Evolutionary conservation across 2,797 vertebrate species (phyloP).

Genomic region (Chaetophractus vellerosus): DNA sequence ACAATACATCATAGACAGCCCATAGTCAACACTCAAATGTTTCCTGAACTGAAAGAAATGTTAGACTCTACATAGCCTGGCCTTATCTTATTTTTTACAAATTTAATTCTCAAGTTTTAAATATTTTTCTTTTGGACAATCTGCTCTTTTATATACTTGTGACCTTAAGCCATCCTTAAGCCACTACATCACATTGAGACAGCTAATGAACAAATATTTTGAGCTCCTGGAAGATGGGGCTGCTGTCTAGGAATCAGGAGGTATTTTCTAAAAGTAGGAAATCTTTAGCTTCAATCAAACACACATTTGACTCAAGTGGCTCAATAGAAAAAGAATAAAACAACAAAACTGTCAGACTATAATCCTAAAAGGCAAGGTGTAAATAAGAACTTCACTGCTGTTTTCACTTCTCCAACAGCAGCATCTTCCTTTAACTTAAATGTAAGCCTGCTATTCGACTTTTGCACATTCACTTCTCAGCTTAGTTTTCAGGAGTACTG

Average conservation of each 20-base stretch:
- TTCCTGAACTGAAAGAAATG: slow-evolving; percentile 26
- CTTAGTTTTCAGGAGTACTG: background rate
- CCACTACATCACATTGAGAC: background rate
- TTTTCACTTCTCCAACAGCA: background rate
- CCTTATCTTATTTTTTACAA: slow-evolving; percentile 32
- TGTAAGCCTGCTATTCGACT: background rate
- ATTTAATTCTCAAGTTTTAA: slow-evolving; percentile 31
- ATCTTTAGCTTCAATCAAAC: slow-evolving; percentile 44
- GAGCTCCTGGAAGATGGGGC: background rate
- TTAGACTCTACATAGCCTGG: slow-evolving; percentile 3
- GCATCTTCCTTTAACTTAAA: background rate
- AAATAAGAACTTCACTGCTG: background rate
- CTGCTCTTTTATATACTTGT: background rate
- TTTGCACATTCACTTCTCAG: background rate
- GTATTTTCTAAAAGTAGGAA: background rate
- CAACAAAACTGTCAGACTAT: background rate
- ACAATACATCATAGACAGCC: background rate
- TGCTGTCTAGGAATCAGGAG: slow-evolving; percentile 29
- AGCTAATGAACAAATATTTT: slow-evolving; percentile 11
- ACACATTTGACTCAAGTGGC: slow-evolving; percentile 4
- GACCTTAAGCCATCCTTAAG: slow-evolving; percentile 1
- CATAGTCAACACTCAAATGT: background rate
- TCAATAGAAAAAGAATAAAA: background rate
- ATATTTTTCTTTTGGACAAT: slow-evolving; percentile 42
- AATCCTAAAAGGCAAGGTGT: background rate